Percentiles rank a stretch among this genome's conserved stretches.
These are phyloP conservation scores for Sebastes jordani DNA, from an alignment of 2,797 vertebrate species.

Conservation along the genomic window DNA sequence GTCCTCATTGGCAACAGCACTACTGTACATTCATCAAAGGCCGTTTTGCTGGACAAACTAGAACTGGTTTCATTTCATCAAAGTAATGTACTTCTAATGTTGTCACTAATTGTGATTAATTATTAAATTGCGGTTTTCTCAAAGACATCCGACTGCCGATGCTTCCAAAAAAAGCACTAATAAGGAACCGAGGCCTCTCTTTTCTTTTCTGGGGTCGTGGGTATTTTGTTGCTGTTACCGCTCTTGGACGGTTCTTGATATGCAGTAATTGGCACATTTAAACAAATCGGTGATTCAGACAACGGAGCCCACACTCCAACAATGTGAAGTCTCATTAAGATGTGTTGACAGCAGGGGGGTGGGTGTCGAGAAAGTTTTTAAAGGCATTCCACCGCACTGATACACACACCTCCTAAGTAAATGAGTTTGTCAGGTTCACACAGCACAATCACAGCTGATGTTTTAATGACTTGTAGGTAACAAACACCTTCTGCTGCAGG, in stretches of 20 bases:
- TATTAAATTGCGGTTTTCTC: conserved; percentile 3
- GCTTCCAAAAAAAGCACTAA: background rate
- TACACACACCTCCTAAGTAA: background rate
- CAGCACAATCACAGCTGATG: background rate
- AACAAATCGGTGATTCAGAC: background rate
- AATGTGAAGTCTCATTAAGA: background rate
- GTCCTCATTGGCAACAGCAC: conserved; percentile 28
- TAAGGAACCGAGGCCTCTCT: background rate
- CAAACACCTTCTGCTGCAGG: background rate
- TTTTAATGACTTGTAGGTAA: background rate
- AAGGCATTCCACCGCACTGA: background rate
- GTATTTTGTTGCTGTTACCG: background rate
- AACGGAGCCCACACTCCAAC: background rate
- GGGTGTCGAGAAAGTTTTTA: background rate
- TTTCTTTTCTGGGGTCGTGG: background rate
- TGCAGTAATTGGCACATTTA: conserved; percentile 2
- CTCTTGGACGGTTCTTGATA: background rate
- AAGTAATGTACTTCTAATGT: background rate
- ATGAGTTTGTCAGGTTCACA: background rate
- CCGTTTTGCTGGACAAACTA: background rate
- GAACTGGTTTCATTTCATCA: background rate
- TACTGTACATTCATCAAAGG: background rate
- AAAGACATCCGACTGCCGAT: background rate
- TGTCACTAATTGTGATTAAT: conserved; percentile 1
- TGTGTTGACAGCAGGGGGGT: background rate